Conservation (phyloP, 2,797 vertebrate genomes). For the Threskiornis aethiopicus region DNA sequence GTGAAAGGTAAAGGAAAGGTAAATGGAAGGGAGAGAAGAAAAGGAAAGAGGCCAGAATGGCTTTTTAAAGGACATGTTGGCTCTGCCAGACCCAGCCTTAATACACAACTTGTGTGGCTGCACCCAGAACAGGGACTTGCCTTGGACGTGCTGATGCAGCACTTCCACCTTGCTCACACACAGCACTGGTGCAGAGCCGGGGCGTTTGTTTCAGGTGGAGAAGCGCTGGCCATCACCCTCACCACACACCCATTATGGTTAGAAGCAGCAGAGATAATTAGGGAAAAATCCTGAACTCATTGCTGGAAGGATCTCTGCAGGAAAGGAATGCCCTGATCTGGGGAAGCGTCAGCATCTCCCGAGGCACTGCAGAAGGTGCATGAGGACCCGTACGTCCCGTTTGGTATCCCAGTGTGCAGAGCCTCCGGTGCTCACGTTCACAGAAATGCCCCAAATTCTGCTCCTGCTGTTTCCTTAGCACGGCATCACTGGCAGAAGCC, state of each 20-base stretch:
- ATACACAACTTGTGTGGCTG: neutral
- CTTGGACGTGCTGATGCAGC: neutral
- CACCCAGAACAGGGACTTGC: neutral
- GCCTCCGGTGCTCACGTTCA: neutral
- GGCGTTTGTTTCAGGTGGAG: neutral
- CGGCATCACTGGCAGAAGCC: neutral
- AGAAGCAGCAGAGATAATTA: neutral
- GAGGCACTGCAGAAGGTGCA: neutral
- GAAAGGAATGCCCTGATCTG: fast-evolving
- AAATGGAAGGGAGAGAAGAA: neutral
- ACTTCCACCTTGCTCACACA: neutral
- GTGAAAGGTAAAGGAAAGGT: neutral
- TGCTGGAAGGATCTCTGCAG: neutral
- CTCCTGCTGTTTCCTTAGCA: neutral
- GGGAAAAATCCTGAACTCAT: neutral
- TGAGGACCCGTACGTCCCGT: fast-evolving
- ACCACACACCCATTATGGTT: neutral
- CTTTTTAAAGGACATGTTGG: neutral
- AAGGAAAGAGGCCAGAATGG: neutral
- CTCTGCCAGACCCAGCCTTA: neutral
- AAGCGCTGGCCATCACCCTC: neutral
- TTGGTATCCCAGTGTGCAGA: neutral
- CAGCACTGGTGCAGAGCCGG: fast-evolving
- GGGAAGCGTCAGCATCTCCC: fast-evolving
- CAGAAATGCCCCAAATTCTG: fast-evolving